Base-by-base conservation (phyloP, 2,888 invertebrate species). In the Drosophila mulleri region DNA sequence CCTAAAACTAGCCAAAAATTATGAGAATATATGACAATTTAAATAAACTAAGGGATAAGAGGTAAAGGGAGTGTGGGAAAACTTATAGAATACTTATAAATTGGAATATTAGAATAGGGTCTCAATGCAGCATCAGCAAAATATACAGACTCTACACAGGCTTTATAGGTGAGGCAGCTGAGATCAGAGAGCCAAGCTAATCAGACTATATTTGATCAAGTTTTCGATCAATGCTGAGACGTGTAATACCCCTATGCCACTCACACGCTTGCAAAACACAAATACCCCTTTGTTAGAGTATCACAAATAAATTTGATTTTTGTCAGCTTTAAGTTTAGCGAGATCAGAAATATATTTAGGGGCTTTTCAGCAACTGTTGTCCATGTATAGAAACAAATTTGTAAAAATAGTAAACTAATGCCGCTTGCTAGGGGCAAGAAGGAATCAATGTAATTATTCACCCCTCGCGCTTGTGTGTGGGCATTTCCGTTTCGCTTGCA, bases 361-460 rank as follows among this genome's bases (percentile, higher is more conserved):
- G 39, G n/a, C n/a, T 26, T 58, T n/a, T 47, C 20, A 26, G 59
- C 59, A 66, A 60, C 35, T 16, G 54, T 58, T 23, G 41, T n/a
- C 2, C 44, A 39, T 23, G 3, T 9, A 26, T 11, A 5, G 26
- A 18, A 48, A 29, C 35, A 56, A 74, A 42, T 65, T 39, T 23
- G 37, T 54, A 26, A 35, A 35, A 57, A 11, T 44, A 11, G 61
- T 58, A 2, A 41, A 53, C 54, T 42, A 37, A 48, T 47, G 44
- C 45, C 61, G 69, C 80, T 58, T 3, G 50, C 66, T 57, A 50
- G 50, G 64, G 67, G 52, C 63, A 65, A 66, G 74, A 63, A 73
- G 74, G 74, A 75, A 82, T 88, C 80, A 77, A 78, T 72, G 81
- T 88, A 88, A 87, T 88, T 86, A 86, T 86, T 74, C 86, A 86